A percentile compares a stretch with the other conserved stretches of the same genome.
phyloP scores from a whole-genome alignment of 2,888 invertebrate species.

The Incurvaria masculella region DNA sequence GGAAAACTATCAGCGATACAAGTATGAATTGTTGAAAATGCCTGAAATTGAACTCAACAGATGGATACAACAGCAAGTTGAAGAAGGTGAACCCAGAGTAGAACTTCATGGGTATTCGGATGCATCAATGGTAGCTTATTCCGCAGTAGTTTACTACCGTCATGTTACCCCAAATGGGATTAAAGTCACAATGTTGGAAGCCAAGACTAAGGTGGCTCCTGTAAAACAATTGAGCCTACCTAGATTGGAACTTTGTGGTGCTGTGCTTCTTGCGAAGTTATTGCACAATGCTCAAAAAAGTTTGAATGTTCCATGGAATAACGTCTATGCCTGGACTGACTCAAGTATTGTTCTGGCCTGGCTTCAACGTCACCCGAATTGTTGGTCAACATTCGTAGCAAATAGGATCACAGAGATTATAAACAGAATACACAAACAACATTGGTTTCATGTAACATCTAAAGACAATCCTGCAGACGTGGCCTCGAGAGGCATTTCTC shows the following conservation, averaged over 20 bases:
- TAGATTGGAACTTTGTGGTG: conserved; percentile 19
- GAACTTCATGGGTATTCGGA: conserved; percentile 20
- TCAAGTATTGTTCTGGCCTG: conserved; percentile 18
- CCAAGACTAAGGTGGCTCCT: neutral
- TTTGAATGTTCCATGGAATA: conserved; percentile 7
- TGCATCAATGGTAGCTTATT: conserved; percentile 17
- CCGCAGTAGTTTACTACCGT: conserved; percentile 16
- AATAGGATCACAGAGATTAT: conserved; percentile 17
- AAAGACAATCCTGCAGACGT: conserved; percentile 12
- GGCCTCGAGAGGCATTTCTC: conserved; percentile 9
- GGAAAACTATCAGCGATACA: neutral
- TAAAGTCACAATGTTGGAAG: conserved; percentile 5
- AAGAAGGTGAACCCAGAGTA: conserved; percentile 15
- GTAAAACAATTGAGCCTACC: conserved; percentile 12
- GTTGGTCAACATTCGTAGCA: conserved; percentile 19
- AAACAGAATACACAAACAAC: conserved; percentile 1
- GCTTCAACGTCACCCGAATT: conserved; percentile 12
- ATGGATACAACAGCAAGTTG: neutral
- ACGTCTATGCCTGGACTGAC: conserved; percentile 17
- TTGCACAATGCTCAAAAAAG: conserved; percentile 5
- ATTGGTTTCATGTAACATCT: conserved; percentile 10
- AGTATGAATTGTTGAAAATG: neutral
- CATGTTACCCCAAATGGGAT: conserved; percentile 2
- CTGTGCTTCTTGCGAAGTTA: conserved; percentile 16
- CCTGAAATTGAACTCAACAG: neutral